Conservation (phyloP, 2,797 vertebrate genomes). For the Chelon auratus region DNA sequence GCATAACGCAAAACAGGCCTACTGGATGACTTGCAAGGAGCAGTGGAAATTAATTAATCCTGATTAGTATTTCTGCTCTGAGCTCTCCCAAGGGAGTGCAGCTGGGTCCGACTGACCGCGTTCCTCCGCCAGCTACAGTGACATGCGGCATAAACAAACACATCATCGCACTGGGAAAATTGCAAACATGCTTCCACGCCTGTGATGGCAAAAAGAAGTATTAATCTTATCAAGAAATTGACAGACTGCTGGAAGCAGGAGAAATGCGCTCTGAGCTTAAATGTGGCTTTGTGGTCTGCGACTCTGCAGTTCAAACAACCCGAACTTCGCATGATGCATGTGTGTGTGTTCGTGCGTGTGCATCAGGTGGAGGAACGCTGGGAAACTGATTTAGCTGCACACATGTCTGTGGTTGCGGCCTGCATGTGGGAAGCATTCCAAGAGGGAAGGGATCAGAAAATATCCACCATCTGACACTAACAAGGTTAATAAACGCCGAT, state of each 20-base stretch:
- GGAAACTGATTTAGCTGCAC: constrained; percentile 44
- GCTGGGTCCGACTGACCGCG: constrained; percentile 42
- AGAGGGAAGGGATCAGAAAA: constrained; percentile 56
- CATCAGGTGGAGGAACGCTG: constrained; percentile 63
- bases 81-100: constrained; percentile 38
- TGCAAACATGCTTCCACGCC: constrained; percentile 63
- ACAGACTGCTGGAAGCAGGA: constrained; percentile 35
- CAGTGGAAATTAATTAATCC: constrained; percentile 68
- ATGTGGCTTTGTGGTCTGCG: constrained; percentile 57
- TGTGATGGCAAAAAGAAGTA: constrained; percentile 40
- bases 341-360: constrained; percentile 19
- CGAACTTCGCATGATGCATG: not conserved
- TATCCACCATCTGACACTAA: constrained; percentile 68
- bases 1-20: constrained; percentile 66
- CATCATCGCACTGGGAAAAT: constrained; percentile 48
- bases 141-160: constrained; percentile 67
- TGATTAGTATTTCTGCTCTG: constrained; percentile 66
- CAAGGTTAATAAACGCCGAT: constrained; percentile 62
- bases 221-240: constrained; percentile 56
- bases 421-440: constrained; percentile 64
- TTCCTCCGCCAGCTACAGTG: constrained; percentile 51
- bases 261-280: constrained; percentile 43
- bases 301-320: constrained; percentile 35
- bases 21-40: constrained; percentile 47
- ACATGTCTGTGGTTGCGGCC: constrained; percentile 71